Evolutionary conservation across 2,113 vertebrate species (phyloP).

Genomic region (Colinus virginianus): DNA sequence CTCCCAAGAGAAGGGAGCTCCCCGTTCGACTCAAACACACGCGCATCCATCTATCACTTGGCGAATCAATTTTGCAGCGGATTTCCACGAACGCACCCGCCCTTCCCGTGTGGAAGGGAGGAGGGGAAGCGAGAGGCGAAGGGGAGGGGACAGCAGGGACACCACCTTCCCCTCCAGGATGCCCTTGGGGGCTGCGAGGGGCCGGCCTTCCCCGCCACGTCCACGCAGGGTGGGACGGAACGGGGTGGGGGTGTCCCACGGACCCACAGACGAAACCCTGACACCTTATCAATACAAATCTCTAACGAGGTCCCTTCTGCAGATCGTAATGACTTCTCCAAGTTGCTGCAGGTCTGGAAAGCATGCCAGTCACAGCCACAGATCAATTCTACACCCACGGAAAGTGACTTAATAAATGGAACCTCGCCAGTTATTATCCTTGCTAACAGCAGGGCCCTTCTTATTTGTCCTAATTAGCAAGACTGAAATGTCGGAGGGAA

Average conservation of each 20-base stretch:
- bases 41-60: accelerated
- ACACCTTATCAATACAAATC: conserved; percentile 64
- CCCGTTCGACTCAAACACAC: accelerated
- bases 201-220: neutral
- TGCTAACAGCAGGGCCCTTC: conserved; percentile 67
- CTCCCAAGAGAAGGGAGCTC: too few relatives aligned
- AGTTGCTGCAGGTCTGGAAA: conserved; percentile 68
- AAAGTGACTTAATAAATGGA: conserved; percentile 76
- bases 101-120: conserved; percentile 1
- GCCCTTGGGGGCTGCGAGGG: neutral
- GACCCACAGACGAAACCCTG: neutral
- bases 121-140: neutral
- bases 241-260: neutral
- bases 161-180: neutral
- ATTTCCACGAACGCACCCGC: neutral
- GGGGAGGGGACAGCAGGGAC: neutral
- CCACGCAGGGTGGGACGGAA: neutral
- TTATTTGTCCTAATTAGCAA: conserved; percentile 76
- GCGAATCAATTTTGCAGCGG: neutral
- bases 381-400: conserved; percentile 76
- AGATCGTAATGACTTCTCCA: conserved; percentile 66
- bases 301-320: conserved; percentile 46
- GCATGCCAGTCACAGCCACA: conserved; percentile 67
- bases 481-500: conserved; percentile 65
- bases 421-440: conserved; percentile 62